phyloP scores from a whole-genome alignment of 2,888 invertebrate genomes.

The Caenorhabditis sinica region DNA sequence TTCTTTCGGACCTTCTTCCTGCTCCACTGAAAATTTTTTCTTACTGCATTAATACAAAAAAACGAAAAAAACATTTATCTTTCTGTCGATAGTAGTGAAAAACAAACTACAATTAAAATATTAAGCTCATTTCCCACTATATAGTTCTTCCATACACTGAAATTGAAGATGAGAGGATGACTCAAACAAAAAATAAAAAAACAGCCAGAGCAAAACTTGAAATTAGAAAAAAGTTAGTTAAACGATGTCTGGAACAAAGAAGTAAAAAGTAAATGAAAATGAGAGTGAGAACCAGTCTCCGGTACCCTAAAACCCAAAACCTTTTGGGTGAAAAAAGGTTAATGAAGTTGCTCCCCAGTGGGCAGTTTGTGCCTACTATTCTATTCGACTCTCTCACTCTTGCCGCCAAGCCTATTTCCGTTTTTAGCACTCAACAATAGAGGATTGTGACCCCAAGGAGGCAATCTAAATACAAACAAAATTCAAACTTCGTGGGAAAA shows the following conservation, averaged over 20 bases:
- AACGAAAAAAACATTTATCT: background rate
- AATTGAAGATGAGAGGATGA: background rate
- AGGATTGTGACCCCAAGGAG: constrained; percentile 23
- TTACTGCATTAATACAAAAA: background rate
- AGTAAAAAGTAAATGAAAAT: constrained; percentile 21
- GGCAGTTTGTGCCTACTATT: constrained; percentile 50
- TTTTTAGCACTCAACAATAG: constrained; percentile 54
- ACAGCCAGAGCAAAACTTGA: background rate
- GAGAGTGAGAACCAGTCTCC: constrained; percentile 13
- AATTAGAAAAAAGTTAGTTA: background rate
- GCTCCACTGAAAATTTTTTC: constrained; percentile 16
- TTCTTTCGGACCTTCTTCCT: background rate
- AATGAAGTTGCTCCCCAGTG: constrained; percentile 66
- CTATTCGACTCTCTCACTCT: constrained; percentile 50
- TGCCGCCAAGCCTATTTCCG: constrained; percentile 55
- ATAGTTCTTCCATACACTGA: no score
- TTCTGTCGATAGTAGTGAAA: background rate
- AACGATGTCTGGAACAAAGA: constrained; percentile 20
- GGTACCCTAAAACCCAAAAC: background rate
- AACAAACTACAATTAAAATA: background rate
- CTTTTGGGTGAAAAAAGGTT: constrained; percentile 60
- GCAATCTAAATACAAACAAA: constrained; percentile 32
- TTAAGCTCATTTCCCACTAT: background rate
- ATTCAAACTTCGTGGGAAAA: background rate
- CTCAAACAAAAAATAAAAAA: background rate